Evolutionary conservation across 2,888 invertebrate species (phyloP), one percentile per base, ranked within the genome.

Genomic region (Trichopria drosophilae): DNA sequence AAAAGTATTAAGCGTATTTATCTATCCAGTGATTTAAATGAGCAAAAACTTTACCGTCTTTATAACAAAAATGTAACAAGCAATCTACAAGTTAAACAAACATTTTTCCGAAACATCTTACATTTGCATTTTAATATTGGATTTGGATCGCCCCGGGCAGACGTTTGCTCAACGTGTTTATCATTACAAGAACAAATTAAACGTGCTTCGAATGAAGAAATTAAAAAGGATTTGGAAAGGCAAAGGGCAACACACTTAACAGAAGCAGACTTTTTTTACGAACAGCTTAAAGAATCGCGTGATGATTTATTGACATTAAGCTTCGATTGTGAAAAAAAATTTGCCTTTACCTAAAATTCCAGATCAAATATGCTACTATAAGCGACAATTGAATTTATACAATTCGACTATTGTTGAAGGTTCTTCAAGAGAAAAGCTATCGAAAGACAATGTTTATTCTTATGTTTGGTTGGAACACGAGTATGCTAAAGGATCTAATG

Each of bases 161-260:
- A 45, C 23, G 37, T 29, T 20, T 45, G 45, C 22, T 45, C 45
- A 6, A 45, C 45, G 2, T 45, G 45, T 37, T 22, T 45, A 9
- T 15, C n/a, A 6, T 12, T 45, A 6, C 2, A 36, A 6, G 45
- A 45, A 28, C 9, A 18, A n/a, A 36, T 19, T 6, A 35, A 46
- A 15, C 18, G n/a, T n/a, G n/a, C n/a, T n/a, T n/a, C n/a, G n/a
- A 12, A n/a, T 31, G 23, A 12, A 22, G 4, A 24, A 13, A 34
- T n/a, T 10, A 44, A 16, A 15, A 6, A 24, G 3, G 22, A 28
- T 16, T 23, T 28, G 7, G 5, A 22, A n/a, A 9, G 18, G 3
- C 22, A 45, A 36, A 10, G 28, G 4, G 3, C 3, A n/a, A 12
- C 10, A 39, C 46, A 46, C 9, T 18, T 16, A 16, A 23, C 37